Evolutionary conservation across 2,797 vertebrate species (phyloP).

Genomic region (Centroberyx gerrardi): DNA sequence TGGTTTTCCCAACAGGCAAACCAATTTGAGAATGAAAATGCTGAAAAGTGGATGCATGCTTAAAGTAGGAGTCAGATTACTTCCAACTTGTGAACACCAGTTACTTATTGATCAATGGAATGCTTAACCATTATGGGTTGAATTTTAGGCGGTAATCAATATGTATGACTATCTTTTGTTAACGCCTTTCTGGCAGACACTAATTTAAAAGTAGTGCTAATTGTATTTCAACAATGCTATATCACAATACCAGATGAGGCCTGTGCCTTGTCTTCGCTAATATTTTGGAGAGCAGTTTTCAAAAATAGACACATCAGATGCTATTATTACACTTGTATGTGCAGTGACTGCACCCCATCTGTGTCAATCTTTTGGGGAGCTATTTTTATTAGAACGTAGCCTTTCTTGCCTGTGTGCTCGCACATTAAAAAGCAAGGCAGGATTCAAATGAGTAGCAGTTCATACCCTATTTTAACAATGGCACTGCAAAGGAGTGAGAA

Average conservation of each 20-base stretch:
- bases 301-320: constrained; percentile 53
- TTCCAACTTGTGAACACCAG: no score
- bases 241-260: constrained; percentile 51
- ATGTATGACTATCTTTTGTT: no score
- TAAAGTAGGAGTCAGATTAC: no score
- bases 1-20: no score
- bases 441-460: background rate
- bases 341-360: constrained; percentile 56
- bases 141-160: no score
- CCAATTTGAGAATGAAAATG: no score
- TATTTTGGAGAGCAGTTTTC: constrained; percentile 37
- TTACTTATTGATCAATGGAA: no score
- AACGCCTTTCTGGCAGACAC: no score
- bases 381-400: constrained; percentile 27
- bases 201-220: no score
- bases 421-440: background rate
- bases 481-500: background rate
- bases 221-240: no score
- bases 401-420: constrained; percentile 19
- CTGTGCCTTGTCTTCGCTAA: constrained; percentile 23
- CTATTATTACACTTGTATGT: constrained; percentile 56
- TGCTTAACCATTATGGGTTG: no score
- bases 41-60: no score
- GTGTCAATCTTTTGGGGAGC: constrained; percentile 42
- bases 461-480: background rate